Conservation (phyloP, 1,140 invertebrate genomes). For the Melipona quadrifasciata region DNA sequence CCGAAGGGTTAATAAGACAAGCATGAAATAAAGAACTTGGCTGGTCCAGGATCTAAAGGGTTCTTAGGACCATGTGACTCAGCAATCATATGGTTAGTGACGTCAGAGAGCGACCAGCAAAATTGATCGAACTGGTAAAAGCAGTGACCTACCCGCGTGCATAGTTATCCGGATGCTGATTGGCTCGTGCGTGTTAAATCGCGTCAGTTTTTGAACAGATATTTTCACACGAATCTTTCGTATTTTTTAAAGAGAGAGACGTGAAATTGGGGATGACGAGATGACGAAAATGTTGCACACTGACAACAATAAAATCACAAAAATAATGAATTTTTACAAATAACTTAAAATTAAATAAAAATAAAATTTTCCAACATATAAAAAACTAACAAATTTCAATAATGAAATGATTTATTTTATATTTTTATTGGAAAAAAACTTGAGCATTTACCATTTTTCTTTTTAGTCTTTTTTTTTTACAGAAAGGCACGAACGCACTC, state of each 20-base stretch:
- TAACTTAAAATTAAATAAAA: too few species aligned
- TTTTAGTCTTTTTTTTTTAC: not conserved
- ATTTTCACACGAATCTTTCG: not conserved
- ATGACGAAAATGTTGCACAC: not conserved
- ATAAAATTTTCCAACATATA: too few species aligned
- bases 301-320: too few species aligned
- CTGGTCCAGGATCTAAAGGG: constrained; percentile 9
- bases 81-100: constrained; percentile 38
- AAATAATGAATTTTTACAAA: not conserved
- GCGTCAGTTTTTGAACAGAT: not conserved
- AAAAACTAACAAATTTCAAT: too few species aligned
- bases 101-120: constrained; percentile 11
- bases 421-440: too few species aligned
- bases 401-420: too few species aligned
- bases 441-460: too few species aligned
- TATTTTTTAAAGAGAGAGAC: not conserved
- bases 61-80: constrained; percentile 9
- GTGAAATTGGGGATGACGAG: not conserved
- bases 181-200: not conserved
- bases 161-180: constrained; percentile 6
- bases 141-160: not conserved
- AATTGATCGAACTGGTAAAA: constrained; percentile 32
- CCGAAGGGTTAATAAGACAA: not conserved
- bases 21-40: not conserved
- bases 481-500: not conserved